Evolutionary conservation across 2,113 vertebrate species (phyloP).

Genomic region (Columbina picui): DNA sequence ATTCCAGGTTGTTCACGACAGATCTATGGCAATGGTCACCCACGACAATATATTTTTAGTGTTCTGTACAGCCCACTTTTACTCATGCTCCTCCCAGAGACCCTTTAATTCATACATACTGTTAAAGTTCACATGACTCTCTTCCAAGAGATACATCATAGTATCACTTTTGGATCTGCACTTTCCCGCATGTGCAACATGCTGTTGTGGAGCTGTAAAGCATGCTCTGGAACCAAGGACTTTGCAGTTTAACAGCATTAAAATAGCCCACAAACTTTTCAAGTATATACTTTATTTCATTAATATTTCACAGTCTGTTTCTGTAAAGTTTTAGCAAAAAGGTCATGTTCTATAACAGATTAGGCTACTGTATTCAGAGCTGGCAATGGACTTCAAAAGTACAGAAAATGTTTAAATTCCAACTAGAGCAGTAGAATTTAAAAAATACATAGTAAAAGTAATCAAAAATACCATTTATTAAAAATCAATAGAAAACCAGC

Average conservation of each 20-base stretch:
- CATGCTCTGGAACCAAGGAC: background rate
- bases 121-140: background rate
- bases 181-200: background rate
- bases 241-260: background rate
- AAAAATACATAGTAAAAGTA: conserved; percentile 57
- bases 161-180: conserved; percentile 7
- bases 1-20: conserved; percentile 34
- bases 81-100: background rate
- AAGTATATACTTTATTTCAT: conserved; percentile 76
- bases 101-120: conserved; percentile 19
- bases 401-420: conserved; percentile 62
- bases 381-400: conserved; percentile 51
- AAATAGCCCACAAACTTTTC: conserved; percentile 30
- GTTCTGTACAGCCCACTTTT: background rate
- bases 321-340: conserved; percentile 74
- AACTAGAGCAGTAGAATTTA: conserved; percentile 26
- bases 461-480: conserved; percentile 57
- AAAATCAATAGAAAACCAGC: conserved; percentile 46
- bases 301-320: conserved; percentile 74
- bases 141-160: background rate
- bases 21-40: conserved; percentile 35
- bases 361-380: conserved; percentile 54
- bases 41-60: background rate
- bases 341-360: conserved; percentile 64
- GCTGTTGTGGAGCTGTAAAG: background rate